Base-by-base conservation (phyloP, 2,888 invertebrate genomes). In the Chouioia cunea region DNA sequence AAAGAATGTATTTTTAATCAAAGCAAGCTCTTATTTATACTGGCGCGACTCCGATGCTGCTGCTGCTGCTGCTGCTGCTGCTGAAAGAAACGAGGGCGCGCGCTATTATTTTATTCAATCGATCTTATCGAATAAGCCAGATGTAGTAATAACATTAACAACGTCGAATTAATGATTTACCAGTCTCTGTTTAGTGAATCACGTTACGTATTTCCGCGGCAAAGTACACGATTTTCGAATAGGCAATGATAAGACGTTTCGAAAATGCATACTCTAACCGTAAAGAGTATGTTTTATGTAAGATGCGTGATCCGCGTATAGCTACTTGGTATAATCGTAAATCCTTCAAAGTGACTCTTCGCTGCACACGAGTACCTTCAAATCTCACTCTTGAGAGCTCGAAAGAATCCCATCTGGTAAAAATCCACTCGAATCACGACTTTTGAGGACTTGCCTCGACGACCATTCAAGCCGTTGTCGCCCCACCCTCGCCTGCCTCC, bases 391-490 rank as follows among this genome's bases (percentile, higher is more conserved):
- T 23, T 44, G 36, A 36, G 65, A 54, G 53, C 52, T 23, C 47
- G 43, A 50, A 57, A 69, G 64, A 53, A 50, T 62, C 56, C 27
- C 27, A 56, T 48, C 56, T 16, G 57, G 50, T 50, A 58, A n/a
- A 69, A 69, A 69, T 69, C 58, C 65, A 50, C 48, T 70, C 47
- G 53, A 65, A 70, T 70, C 48, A 47, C 10, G 60, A 65, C 48
- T 64, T 57, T 70, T 50, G 60, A 65, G 36, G 44, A 50, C 53
- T 16, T 18, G 20, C 10, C 44, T 36, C 20, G 46, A 65, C 43
- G 48, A 56, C 44, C 54, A 22, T 59, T 70, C 36, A 54, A 53
- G 54, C 59, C 43, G 53, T 36, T 65, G 48, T 4, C 36, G n/a
- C n/a, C n/a, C n/a, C n/a, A 63, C 36, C 65, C 58, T 52, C 15